Base-by-base conservation (phyloP, 2,113 vertebrate genomes). In the Picathartes gymnocephalus region DNA sequence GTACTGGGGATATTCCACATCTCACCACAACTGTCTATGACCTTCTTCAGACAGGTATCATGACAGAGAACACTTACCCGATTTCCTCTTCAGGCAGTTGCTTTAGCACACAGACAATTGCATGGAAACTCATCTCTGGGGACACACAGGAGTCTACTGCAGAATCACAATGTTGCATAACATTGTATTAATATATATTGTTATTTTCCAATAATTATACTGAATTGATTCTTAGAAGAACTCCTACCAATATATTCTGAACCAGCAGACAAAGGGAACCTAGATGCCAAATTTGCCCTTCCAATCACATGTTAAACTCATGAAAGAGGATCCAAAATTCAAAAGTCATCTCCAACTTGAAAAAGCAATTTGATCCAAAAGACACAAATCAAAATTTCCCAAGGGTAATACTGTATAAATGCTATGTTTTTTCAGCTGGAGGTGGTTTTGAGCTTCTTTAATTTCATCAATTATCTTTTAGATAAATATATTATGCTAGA, bases 391-490 rank as follows among this genome's bases (percentile, higher is more conserved):
- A 25, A 85, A 90, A 14, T 28, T 87, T 88, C 73, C 57, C 70
- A 69, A 87, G 17, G 33, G 22, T 40, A 82, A 40, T 28, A 37
- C 17, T 64, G 13, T 51, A 60, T 18, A 79, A 81, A 84, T 56
- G 7, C 16, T 68, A 40, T 83, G 73, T 40, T 95, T 86, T 91
- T 76, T 56, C 83, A 93, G 84, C 74, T 96, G 84, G 53, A 84
- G 7, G 53, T 82, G 20, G n/a, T 68, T 78, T 47, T 91, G 28
- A 91, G 53, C 53, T 90, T 78, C 53, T 91, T 91, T 74, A 78
- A 68, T 90, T 82, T 64, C 30, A 66, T 90, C 37, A 64, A 13
- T 72, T 90, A 72, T 72, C 35, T 72, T 85, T 85, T 42, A 91
- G 44, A 85, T 68, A 93, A 89, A 89, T 51, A 77, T 31, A 69